A percentile compares a stretch with the other conserved stretches of the same genome.
These are phyloP conservation scores for Dioctria rufipes DNA, from an alignment of 2,888 invertebrate genomes.

Conservation along the genomic window DNA sequence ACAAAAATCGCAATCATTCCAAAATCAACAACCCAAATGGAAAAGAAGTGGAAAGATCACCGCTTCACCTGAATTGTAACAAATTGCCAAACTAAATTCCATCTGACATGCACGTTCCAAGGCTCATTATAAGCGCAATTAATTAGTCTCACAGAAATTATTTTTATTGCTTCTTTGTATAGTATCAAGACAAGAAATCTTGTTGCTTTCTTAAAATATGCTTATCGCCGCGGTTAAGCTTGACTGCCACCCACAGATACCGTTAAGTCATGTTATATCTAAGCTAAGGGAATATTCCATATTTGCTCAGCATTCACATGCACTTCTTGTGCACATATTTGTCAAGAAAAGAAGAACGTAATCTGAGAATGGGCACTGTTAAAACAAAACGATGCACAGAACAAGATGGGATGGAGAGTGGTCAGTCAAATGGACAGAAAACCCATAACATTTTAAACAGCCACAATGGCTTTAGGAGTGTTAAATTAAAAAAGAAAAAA, in stretches of 20 bases:
- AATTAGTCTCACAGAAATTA: constrained; percentile 3
- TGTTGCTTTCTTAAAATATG: constrained; percentile 9
- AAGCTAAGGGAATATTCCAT: neutral
- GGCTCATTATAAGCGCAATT: neutral
- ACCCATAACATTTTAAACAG: too few relatives aligned
- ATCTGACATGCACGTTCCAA: neutral
- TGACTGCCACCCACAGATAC: constrained; percentile 18
- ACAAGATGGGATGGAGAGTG: neutral
- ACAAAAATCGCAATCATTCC: too few relatives aligned
- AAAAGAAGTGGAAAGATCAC: too few relatives aligned
- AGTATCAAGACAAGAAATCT: neutral
- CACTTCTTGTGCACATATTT: neutral
- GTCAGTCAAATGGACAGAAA: neutral
- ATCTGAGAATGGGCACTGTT: neutral
- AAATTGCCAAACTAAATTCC: too few relatives aligned
- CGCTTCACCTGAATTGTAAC: too few relatives aligned
- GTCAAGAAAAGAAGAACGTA: neutral
- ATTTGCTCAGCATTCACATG: constrained; percentile 7
- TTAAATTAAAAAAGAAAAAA: constrained; percentile 54
- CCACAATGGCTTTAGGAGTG: neutral
- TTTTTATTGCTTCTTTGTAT: neutral
- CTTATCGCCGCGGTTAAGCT: constrained; percentile 8
- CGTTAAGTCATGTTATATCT: neutral
- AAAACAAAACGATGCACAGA: neutral
- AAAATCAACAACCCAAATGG: too few relatives aligned